A percentile compares a stretch with the other conserved stretches of the same genome.
Conservation (phyloP, 2,888 invertebrate genomes). For the Rhingia campestris region DNA sequence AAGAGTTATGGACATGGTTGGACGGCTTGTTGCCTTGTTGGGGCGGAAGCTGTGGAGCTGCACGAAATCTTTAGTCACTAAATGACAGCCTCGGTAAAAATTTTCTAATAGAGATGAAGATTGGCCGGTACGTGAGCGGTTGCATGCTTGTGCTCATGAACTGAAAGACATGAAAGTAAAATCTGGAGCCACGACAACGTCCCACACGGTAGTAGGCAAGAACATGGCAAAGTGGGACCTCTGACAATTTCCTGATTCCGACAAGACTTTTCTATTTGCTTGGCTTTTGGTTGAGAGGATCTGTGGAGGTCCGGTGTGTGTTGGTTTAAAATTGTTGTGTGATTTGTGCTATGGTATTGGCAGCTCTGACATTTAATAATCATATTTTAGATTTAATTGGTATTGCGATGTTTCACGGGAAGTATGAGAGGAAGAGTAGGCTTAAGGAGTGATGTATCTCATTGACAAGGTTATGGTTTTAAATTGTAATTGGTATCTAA, state of each 20-base stretch:
- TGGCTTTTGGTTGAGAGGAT: constrained; percentile 17
- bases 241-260: constrained; percentile 63
- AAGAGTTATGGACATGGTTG: constrained; percentile 37
- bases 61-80: constrained; percentile 70
- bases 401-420: background rate
- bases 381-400: constrained; percentile 62
- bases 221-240: constrained; percentile 46
- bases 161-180: constrained; percentile 58
- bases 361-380: constrained; percentile 60
- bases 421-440: too few species aligned
- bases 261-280: constrained; percentile 27
- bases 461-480: background rate
- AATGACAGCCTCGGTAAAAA: constrained; percentile 64
- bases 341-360: constrained; percentile 62
- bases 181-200: constrained; percentile 62
- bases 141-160: constrained; percentile 37
- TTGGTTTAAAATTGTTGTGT: constrained; percentile 40
- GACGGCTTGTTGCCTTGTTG: constrained; percentile 16
- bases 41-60: constrained; percentile 47
- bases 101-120: constrained; percentile 70
- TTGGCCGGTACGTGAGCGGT: constrained; percentile 60
- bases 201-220: constrained; percentile 60
- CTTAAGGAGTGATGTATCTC: background rate
- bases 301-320: constrained; percentile 16
- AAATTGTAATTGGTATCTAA: constrained; percentile 2